Evolutionary conservation across 2,797 vertebrate genomes (phyloP), one percentile per base, ranked within the genome.

Genomic region (Poecilia picta): DNA sequence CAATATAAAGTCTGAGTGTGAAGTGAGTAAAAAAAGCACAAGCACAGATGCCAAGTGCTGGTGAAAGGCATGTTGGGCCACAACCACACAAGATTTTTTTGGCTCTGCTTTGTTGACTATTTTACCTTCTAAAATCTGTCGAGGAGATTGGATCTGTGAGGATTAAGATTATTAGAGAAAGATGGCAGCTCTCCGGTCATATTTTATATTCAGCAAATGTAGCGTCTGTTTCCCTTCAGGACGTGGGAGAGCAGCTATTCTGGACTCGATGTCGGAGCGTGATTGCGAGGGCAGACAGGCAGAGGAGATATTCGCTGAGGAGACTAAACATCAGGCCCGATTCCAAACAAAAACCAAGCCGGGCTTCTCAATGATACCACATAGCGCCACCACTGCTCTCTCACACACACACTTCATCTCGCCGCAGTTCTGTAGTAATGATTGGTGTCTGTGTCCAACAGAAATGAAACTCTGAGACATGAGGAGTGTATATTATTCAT

Each of bases 401-500:
- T 86, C 71, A 85, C 88, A 88, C 86, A 80, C 79, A 72, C 68
- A 33, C 74, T 86, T 82, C 82, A 76, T 83, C 89, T 93, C 91
- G 90, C 93, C 94, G 94, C 88, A 94, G 90, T 76, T 93, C 93
- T 91, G 90, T 92, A 88, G 94, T 94, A 95, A 95, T 95, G 94
- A 96, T 95, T 90, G 94, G 94, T 92, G 93, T 93, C 93, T 93
- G 91, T 81, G 85, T 92, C 91, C 94, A 92, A 92, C 90, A 94
- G 90, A 93, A 95, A 94, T 94, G 93, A 95, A 94, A 94, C 87
- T 89, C 90, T 86, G 89, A 93, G 92, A 90, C 90, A 94, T 76
- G 90, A 87, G 86, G 90, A 88, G 87, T 89, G 86, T 85, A 90
- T 74, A 90, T 84, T 81, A 81, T 88, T 93, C 93, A 92, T 93